Evolutionary conservation across 1,140 invertebrate genomes (phyloP).

Genomic region (Babylonia areolata): DNA sequence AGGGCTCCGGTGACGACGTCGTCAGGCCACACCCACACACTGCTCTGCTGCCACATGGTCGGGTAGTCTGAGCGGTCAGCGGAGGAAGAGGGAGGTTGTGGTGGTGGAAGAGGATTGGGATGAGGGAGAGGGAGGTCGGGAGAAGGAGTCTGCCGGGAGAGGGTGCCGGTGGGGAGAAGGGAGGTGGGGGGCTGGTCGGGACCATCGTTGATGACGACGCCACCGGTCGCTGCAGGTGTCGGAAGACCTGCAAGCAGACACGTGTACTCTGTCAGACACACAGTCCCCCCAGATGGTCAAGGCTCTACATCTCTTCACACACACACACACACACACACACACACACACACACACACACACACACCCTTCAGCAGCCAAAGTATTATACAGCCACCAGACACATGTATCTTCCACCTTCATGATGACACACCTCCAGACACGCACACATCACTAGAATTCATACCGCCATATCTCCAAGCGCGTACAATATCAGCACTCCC

Average conservation of each 20-base stretch:
- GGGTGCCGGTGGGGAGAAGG: not conserved
- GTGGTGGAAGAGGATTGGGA: no score
- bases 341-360: no score
- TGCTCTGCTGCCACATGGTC: not conserved
- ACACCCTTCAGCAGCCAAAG: no score
- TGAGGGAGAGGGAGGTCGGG: not conserved
- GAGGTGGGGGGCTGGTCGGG: slow-evolving; percentile 10
- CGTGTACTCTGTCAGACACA: no score
- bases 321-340: no score
- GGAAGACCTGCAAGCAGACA: not conserved
- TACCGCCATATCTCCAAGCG: no score
- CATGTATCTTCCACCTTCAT: no score
- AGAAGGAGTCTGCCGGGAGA: not conserved
- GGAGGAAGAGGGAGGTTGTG: not conserved
- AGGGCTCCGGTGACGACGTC: slow-evolving; percentile 4
- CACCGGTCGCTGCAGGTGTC: not conserved
- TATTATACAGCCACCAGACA: no score
- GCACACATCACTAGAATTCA: no score
- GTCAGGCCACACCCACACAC: slow-evolving; percentile 19
- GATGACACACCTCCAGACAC: no score
- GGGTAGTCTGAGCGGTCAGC: not conserved
- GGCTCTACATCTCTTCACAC: no score
- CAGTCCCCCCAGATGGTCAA: not conserved
- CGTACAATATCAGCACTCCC: no score
- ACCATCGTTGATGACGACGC: slow-evolving; percentile 13